A percentile compares a stretch with the other conserved stretches of the same genome.
Evolutionary conservation across 2,113 vertebrate species (phyloP).

Genomic region (Varanus komodoensis): DNA sequence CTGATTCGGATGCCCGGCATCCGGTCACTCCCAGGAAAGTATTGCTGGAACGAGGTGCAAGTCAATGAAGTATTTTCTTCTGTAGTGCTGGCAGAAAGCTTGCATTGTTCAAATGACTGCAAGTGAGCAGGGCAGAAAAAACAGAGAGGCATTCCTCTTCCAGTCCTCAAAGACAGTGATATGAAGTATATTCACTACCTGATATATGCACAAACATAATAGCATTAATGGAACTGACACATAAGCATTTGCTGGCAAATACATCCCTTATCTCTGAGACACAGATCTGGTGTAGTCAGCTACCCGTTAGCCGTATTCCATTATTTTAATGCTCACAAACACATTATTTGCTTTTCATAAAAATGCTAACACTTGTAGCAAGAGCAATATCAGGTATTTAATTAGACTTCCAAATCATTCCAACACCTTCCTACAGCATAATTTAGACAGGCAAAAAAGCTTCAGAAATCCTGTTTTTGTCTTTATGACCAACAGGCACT

Average conservation of each 20-base stretch:
- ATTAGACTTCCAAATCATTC: conserved; percentile 51
- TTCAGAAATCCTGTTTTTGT: background rate
- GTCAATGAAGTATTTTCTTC: background rate
- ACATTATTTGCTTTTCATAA: conserved; percentile 30
- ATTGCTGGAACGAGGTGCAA: background rate
- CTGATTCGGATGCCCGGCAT: background rate
- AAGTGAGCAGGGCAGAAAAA: background rate
- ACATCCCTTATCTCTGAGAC: conserved; percentile 1
- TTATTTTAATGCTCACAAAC: conserved; percentile 41
- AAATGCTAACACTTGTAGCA: conserved; percentile 19
- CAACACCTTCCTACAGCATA: conserved; percentile 43
- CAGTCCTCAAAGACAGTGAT: background rate
- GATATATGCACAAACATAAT: conserved; percentile 2
- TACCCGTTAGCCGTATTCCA: conserved; percentile 12
- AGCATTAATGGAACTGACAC: background rate
- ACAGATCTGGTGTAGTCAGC: background rate
- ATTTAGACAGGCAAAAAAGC: background rate
- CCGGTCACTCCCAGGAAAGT: background rate
- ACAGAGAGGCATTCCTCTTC: background rate
- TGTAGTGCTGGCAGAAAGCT: background rate
- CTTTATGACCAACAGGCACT: conserved; percentile 11
- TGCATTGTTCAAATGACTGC: background rate
- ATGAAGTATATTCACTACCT: conserved; percentile 9
- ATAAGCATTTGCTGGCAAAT: background rate
- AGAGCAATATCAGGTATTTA: conserved; percentile 57